A percentile compares a stretch with the other conserved stretches of the same genome.
Conservation (phyloP, 1,140 invertebrate species). For the Acarapis woodi region DNA sequence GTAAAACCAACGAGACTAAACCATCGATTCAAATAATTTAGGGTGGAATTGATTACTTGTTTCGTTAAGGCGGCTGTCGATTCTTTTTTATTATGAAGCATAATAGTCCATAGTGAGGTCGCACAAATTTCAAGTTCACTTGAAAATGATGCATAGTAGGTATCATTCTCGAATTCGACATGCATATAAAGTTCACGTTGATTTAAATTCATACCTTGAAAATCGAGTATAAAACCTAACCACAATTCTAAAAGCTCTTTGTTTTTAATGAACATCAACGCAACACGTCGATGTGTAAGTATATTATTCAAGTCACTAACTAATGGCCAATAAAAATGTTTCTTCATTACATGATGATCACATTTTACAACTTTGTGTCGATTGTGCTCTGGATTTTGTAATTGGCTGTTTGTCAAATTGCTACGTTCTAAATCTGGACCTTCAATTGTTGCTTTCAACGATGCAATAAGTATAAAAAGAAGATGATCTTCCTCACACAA, state of each 20-base stretch:
- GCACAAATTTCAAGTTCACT: conserved; percentile 83
- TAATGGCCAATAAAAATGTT: conserved; percentile 91
- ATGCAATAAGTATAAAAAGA: conserved; percentile 74
- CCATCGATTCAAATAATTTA: conserved; percentile 50
- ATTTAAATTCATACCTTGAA: conserved; percentile 93
- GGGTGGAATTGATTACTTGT: conserved; percentile 37
- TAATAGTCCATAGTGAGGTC: conserved; percentile 84
- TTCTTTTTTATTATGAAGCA: conserved; percentile 44
- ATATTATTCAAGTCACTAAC: conserved; percentile 91
- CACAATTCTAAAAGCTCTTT: conserved; percentile 61
- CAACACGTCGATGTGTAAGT: conserved; percentile 66
- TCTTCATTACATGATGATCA: conserved; percentile 63
- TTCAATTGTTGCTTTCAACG: conserved; percentile 65
- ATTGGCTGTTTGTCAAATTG: background rate
- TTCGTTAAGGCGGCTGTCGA: conserved; percentile 31
- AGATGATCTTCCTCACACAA: conserved; percentile 69
- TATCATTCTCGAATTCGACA: conserved; percentile 85
- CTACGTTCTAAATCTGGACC: background rate
- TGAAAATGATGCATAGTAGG: conserved; percentile 85
- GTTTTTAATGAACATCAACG: conserved; percentile 58
- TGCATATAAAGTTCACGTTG: conserved; percentile 56
- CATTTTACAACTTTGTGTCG: conserved; percentile 53
- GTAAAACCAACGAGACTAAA: conserved; percentile 46
- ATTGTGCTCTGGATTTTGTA: conserved; percentile 9
- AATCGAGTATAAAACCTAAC: conserved; percentile 70